Conservation (phyloP, 23 tunicate genomes). For the Styela clava region DNA sequence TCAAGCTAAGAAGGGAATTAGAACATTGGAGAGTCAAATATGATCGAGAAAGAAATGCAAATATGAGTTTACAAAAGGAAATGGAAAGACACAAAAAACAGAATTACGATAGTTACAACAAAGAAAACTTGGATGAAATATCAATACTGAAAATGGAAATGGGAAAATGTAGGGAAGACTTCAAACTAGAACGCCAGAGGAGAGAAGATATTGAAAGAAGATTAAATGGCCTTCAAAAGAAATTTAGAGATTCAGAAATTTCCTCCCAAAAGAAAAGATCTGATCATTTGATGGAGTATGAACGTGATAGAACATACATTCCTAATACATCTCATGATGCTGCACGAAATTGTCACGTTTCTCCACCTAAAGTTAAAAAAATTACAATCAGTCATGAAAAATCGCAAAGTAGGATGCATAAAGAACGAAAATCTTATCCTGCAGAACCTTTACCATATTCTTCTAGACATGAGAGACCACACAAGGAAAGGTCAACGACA, state of each 20-base stretch:
- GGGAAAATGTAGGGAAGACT: slow-evolving; percentile 51
- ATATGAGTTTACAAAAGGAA: slow-evolving; percentile 38
- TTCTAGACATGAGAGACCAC: not conserved
- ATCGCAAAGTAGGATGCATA: not conserved
- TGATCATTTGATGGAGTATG: not conserved
- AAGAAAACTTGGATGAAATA: slow-evolving; percentile 61
- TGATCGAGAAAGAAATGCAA: slow-evolving; percentile 21
- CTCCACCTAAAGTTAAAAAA: not conserved
- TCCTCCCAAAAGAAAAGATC: not conserved
- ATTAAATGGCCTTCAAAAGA: slow-evolving; percentile 32
- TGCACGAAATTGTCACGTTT: not conserved
- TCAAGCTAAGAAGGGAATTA: not conserved
- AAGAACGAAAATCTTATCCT: slow-evolving; percentile 15
- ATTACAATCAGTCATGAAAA: not conserved
- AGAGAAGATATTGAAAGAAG: slow-evolving; percentile 33
- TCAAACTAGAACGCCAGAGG: slow-evolving; percentile 44
- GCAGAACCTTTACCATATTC: not conserved
- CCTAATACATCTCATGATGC: not conserved
- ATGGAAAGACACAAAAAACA: slow-evolving; percentile 46
- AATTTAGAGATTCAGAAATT: slow-evolving; percentile 18
- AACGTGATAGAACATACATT: not conserved
- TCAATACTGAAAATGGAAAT: slow-evolving; percentile 43
- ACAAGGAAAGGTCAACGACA: not conserved
- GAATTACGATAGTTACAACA: slow-evolving; percentile 22
- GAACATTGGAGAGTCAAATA: not conserved